Evolutionary conservation across 1,140 invertebrate genomes (phyloP).

Genomic region (Holcopasites calliopsidis): DNA sequence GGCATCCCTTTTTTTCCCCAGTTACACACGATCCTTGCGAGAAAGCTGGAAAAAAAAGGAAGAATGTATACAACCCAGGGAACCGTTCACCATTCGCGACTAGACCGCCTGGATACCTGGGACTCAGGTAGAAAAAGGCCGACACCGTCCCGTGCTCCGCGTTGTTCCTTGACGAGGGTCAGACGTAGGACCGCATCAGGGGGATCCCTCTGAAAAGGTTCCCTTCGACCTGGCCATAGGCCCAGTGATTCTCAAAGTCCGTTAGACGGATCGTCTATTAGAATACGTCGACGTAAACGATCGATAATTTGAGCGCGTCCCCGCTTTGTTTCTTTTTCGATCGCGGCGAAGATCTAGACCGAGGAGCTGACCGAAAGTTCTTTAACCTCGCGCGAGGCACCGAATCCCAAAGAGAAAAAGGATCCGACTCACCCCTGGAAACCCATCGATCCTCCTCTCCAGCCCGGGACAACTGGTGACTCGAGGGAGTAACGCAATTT

Average conservation of each 20-base stretch:
- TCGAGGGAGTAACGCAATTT: background rate
- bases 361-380: background rate
- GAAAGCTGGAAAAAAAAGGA: slow-evolving; percentile 8
- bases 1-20: background rate
- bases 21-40: background rate
- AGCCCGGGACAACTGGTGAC: background rate
- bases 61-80: background rate
- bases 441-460: background rate
- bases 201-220: slow-evolving; percentile 7
- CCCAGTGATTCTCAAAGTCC: slow-evolving; percentile 38
- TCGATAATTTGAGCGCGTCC: slow-evolving; percentile 3
- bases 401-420: background rate
- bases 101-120: slow-evolving; percentile 28
- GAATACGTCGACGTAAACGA: background rate
- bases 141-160: slow-evolving; percentile 11
- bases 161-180: slow-evolving; percentile 57
- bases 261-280: background rate
- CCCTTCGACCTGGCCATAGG: background rate
- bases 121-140: slow-evolving; percentile 56
- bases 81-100: background rate
- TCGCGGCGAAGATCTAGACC: too few relatives aligned
- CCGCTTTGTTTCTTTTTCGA: background rate
- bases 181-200: slow-evolving; percentile 40
- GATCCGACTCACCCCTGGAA: background rate
- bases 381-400: background rate